Conservation (phyloP, 2,888 invertebrate genomes). For the Amorpha juglandis region DNA sequence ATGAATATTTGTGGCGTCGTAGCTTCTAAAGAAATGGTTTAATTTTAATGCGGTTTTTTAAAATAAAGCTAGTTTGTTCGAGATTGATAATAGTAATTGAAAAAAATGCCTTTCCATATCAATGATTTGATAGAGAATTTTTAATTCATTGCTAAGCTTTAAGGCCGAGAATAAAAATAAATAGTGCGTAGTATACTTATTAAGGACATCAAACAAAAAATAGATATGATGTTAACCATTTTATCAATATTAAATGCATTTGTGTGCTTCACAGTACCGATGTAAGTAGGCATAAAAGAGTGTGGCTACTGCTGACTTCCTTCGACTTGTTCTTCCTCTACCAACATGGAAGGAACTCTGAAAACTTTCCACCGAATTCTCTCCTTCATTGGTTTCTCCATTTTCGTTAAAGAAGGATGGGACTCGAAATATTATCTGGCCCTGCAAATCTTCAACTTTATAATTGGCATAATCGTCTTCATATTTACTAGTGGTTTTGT, state of each 20-base stretch:
- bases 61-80: too few relatives aligned
- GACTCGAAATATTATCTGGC: conserved; percentile 57
- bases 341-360: conserved; percentile 64
- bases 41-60: too few relatives aligned
- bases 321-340: conserved; percentile 40
- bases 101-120: too few relatives aligned
- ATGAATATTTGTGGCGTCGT: too few relatives aligned
- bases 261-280: conserved; percentile 43
- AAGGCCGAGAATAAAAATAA: too few relatives aligned
- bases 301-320: conserved; percentile 28
- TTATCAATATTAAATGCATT: background rate
- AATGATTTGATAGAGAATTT: too few relatives aligned
- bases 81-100: background rate
- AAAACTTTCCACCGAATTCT: conserved; percentile 60
- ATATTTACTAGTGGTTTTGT: conserved; percentile 68
- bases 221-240: too few relatives aligned
- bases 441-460: conserved; percentile 62
- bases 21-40: too few relatives aligned
- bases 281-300: conserved; percentile 42
- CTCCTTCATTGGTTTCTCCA: conserved; percentile 63
- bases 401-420: conserved; percentile 63
- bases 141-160: too few relatives aligned
- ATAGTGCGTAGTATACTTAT: too few relatives aligned
- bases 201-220: too few relatives aligned
- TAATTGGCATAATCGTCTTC: conserved; percentile 60